Percentiles rank a stretch among this genome's conserved stretches.
phyloP scores from a whole-genome alignment of 2,888 invertebrate species.

The Eubasilissa splendida region DNA sequence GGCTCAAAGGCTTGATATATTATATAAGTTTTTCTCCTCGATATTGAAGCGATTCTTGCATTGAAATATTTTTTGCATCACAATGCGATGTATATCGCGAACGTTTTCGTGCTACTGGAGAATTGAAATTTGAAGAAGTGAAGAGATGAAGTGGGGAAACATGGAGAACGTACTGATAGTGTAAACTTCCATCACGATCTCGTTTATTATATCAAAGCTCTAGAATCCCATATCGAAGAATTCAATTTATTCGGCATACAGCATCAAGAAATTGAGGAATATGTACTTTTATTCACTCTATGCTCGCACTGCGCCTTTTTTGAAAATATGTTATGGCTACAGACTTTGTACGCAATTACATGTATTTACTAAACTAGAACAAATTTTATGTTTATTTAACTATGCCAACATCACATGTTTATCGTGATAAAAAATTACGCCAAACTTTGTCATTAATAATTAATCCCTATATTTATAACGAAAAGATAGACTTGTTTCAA shows the following conservation, averaged over 20 bases:
- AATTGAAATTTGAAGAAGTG: constrained; percentile 6
- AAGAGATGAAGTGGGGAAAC: constrained; percentile 1
- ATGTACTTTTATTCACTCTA: neutral
- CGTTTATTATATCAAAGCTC: constrained; percentile 13
- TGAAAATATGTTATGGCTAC: too few species aligned
- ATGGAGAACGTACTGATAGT: constrained; percentile 16
- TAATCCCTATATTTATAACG: too few species aligned
- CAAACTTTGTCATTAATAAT: too few species aligned
- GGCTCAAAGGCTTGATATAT: too few species aligned
- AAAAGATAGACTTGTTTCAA: too few species aligned
- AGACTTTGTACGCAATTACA: too few species aligned
- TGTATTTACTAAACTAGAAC: too few species aligned
- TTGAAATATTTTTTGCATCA: neutral
- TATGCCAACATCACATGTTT: too few species aligned
- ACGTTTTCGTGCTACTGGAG: neutral
- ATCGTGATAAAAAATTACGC: too few species aligned
- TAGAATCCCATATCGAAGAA: constrained; percentile 20
- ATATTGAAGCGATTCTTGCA: neutral
- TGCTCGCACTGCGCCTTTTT: too few species aligned
- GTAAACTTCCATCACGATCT: constrained; percentile 3
- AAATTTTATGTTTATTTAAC: too few species aligned
- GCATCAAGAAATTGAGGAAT: constrained; percentile 13
- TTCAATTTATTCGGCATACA: constrained; percentile 13
- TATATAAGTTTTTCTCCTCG: too few species aligned
- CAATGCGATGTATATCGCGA: neutral